Conservation (phyloP, 2,113 vertebrate genomes). For the Piprites chloris region DNA sequence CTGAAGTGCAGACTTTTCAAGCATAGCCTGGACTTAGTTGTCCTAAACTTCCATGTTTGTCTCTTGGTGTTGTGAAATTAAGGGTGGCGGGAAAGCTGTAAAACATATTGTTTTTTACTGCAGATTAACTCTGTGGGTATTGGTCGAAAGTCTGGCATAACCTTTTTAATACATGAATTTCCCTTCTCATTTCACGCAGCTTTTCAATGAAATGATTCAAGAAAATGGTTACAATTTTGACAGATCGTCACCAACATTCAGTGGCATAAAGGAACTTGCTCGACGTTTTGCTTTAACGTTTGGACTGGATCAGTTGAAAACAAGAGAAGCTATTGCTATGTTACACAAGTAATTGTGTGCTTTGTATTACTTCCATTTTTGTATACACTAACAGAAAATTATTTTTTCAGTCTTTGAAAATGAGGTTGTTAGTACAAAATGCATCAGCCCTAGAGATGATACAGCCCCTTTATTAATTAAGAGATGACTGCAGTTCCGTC, state of each 20-base stretch:
- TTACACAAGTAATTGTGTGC: conserved; percentile 91
- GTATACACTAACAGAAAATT: background rate
- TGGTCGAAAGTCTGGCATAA: background rate
- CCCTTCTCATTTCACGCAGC: conserved; percentile 69
- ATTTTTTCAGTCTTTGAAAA: background rate
- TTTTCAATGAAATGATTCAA: conserved; percentile 98
- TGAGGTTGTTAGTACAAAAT: background rate
- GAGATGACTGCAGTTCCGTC: background rate
- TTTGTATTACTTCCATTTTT: conserved; percentile 6
- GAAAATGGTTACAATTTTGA: conserved; percentile 95
- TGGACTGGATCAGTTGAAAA: conserved; percentile 97
- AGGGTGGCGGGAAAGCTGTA: background rate
- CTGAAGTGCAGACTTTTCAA: background rate
- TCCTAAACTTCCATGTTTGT: background rate
- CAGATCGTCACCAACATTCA: conserved; percentile 92
- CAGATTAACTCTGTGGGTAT: background rate
- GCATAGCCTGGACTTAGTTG: background rate
- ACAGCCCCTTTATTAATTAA: background rate
- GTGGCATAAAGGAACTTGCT: conserved; percentile 96
- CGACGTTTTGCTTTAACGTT: conserved; percentile 97
- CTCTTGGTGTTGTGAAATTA: background rate
- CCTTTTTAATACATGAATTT: background rate
- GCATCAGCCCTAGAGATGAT: background rate
- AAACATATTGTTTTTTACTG: background rate
- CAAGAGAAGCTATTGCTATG: conserved; percentile 98